Evolutionary conservation across 2,888 invertebrate species (phyloP).

Genomic region (Dilophus febrilis): DNA sequence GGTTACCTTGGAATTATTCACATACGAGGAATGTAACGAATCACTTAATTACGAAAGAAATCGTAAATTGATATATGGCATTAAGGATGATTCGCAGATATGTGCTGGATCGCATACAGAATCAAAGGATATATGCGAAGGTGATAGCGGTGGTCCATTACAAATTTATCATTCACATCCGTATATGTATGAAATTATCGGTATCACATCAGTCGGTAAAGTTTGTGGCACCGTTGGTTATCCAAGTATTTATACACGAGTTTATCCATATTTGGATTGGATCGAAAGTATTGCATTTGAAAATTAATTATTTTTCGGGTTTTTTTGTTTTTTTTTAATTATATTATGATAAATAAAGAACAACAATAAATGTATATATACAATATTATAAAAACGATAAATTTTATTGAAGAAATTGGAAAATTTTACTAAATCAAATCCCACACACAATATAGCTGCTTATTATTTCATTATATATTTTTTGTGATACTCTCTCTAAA

Average conservation of each 20-base stretch:
- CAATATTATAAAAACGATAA: no score
- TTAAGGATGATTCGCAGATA: conserved; percentile 26
- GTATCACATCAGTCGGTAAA: conserved; percentile 27
- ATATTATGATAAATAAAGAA: no score
- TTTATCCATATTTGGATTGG: conserved; percentile 38
- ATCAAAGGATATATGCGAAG: conserved; percentile 31
- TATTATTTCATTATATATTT: no score
- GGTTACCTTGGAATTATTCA: conserved; percentile 27
- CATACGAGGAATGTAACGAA: conserved; percentile 18
- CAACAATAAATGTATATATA: no score
- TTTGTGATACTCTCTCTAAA: no score
- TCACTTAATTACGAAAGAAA: conserved; percentile 11
- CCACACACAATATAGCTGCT: no score
- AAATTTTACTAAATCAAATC: no score
- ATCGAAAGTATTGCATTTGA: no score
- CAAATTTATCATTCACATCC: conserved; percentile 14
- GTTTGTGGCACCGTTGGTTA: conserved; percentile 18
- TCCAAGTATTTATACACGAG: conserved; percentile 39
- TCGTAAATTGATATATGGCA: conserved; percentile 22
- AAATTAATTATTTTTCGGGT: no score
- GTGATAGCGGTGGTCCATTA: conserved; percentile 42
- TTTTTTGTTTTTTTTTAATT: no score
- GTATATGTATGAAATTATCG: conserved; percentile 28
- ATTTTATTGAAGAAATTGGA: no score
- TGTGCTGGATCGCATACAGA: conserved; percentile 29